Conservation (phyloP, 1,140 invertebrate genomes). For the Bombus waltoni region DNA sequence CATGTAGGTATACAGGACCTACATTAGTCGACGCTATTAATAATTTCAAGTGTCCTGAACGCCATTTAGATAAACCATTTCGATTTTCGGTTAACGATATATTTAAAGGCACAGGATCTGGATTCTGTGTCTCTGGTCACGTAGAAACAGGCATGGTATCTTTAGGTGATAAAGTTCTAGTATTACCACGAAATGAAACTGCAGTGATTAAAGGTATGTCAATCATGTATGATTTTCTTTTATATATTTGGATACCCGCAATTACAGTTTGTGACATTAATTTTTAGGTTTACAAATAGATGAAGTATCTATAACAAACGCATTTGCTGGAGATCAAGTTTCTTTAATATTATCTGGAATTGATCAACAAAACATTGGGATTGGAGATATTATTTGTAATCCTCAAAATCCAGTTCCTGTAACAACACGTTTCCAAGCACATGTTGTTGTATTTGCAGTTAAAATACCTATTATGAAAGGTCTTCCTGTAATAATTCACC, state of each 20-base stretch:
- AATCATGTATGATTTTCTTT: background rate
- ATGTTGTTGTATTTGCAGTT: constrained; percentile 96
- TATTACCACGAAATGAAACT: constrained; percentile 93
- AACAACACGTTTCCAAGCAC: constrained; percentile 92
- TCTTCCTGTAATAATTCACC: constrained; percentile 94
- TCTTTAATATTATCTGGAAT: constrained; percentile 91
- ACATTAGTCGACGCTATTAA: constrained; percentile 83
- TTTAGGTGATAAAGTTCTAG: constrained; percentile 92
- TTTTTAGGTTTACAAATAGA: constrained; percentile 87
- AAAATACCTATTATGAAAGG: constrained; percentile 96
- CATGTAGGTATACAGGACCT: constrained; percentile 78
- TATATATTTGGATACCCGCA: background rate
- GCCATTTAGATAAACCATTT: constrained; percentile 94
- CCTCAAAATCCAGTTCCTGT: constrained; percentile 89
- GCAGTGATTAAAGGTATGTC: constrained; percentile 88
- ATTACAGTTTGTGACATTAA: constrained; percentile 26
- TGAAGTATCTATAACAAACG: constrained; percentile 87
- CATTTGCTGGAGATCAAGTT: constrained; percentile 97
- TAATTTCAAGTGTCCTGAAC: constrained; percentile 91
- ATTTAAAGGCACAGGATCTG: constrained; percentile 95
- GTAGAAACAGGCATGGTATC: constrained; percentile 95
- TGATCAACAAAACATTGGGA: constrained; percentile 92
- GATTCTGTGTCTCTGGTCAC: constrained; percentile 93
- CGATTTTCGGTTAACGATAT: constrained; percentile 97
- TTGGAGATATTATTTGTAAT: constrained; percentile 95